Evolutionary conservation across 2,113 vertebrate species (phyloP).

Genomic region (Corythoichthys intestinalis): DNA sequence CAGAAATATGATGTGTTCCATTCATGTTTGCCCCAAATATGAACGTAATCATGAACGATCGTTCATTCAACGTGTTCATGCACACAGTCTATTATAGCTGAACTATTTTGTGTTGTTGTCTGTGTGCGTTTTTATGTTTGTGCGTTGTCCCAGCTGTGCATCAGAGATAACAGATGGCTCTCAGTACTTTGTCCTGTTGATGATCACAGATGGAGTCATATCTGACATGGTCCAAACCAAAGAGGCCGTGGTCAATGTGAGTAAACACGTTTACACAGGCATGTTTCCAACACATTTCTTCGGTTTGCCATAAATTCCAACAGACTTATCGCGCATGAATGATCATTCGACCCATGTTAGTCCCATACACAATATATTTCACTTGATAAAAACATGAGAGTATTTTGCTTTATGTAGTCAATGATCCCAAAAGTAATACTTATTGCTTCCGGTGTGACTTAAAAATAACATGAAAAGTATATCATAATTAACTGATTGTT

Average conservation of each 20-base stretch:
- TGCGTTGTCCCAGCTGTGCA: conserved; percentile 72
- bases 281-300: not conserved
- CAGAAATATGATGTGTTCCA: no score
- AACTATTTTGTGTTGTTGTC: not conserved
- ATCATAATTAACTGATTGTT: not conserved
- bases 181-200: conserved; percentile 94
- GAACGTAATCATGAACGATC: no score
- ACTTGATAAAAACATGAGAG: not conserved
- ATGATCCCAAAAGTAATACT: not conserved
- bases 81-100: not conserved
- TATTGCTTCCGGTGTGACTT: no score
- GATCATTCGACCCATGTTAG: not conserved
- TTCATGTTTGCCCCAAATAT: no score
- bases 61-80: no score
- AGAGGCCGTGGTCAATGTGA: conserved; percentile 93
- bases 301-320: not conserved
- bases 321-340: no score
- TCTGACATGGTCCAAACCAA: conserved; percentile 98
- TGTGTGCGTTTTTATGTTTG: conserved; percentile 7
- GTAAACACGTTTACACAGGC: conserved; percentile 46
- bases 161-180: conserved; percentile 89
- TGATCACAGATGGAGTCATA: conserved; percentile 97
- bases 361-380: not conserved
- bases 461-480: not conserved
- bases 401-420: not conserved